Base-by-base conservation (phyloP, 1,140 invertebrate genomes). In the Prorops nasuta region DNA sequence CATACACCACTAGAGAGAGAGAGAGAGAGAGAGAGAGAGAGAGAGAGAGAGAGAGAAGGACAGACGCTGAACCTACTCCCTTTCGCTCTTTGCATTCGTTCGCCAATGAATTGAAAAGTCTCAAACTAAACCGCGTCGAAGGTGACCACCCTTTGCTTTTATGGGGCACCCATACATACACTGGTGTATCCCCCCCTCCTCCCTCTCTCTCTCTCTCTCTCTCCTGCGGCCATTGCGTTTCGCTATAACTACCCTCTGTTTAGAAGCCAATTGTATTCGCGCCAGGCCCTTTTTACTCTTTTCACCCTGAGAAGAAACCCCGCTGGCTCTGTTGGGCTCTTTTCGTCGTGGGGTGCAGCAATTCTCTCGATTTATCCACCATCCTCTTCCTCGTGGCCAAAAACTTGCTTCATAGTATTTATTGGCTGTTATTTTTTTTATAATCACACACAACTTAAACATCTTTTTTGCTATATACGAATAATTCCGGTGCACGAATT, bases 201-300 rank as follows among this genome's bases (percentile, higher is more conserved):
- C 24, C 22, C 15, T 19, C 14, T 15, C 36, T 37, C 36, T 37
- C 38, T n/a, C 20, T 21, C 38, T 20, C 20, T 21, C 12, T 21
- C n/a, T 20, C 20, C 3, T 10, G n/a, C n/a, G n/a, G n/a, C n/a
- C n/a, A n/a, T n/a, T 49, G 46, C 54, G 51, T 56, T 56, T 56
- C 51, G 46, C 45, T 54, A 56, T 56, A 56, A 56, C 54, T 56
- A 56, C 54, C 54, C 54, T 56, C 54, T 56, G 54, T 56, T 56
- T 56, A 56, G 54, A 56, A 42, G 51, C 36, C 54, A 56, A 56
- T 56, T 56, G 54, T 56, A 49, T 45, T 36, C 49, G 41, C 46
- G 44, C 45, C 43, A 40, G 46, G 46, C 43, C 42, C 51, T 56
- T 49, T 56, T 56, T 42, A 45, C 40, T 52, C 42, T 42, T 28